Evolutionary conservation across 2,888 invertebrate genomes (phyloP), one percentile per base, ranked within the genome.

Genomic region (Sminthurinus aureus): DNA sequence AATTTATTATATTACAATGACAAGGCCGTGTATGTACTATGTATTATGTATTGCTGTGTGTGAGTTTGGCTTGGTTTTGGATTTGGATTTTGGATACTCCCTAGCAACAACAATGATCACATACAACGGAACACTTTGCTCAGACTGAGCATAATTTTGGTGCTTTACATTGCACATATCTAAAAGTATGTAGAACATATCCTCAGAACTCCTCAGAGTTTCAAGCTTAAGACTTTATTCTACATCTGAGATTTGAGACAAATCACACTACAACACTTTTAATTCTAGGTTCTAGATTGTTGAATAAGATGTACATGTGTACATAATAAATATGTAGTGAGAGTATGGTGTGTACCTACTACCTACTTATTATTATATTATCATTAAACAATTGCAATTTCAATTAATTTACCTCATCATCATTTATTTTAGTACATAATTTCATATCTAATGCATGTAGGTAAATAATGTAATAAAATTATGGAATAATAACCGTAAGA

Each of bases 11-110:
- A 71, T 71, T 71, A 24, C 71, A 79, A 66, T 51, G 26, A 79
- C 79, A 79, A 79, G 79, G 79, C 26, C 79, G 79, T 69, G 79
- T 69, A 69, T 38, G 38, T 38, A 38, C 6, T 38, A 38, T 38
- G 38, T 38, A 38, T 38, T 38, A 38, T 38, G 38, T 38, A 38
- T 6, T 38, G 6, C 6, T 38, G 38, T 38, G 38, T 38, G 38
- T 38, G 38, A 38, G 38, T 38, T 38, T 38, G 38, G 38, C n/a
- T n/a, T n/a, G n/a, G n/a, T n/a, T n/a, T n/a, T n/a, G n/a, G n/a
- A n/a, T n/a, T n/a, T n/a, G n/a, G n/a, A n/a, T 38, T 38, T 38
- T 38, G 38, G 38, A 38, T 15, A 58, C 58, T 58, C 58, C 58
- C 58, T 58, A 58, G 58, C 58, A 58, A 58, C 15, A 18, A 58